phyloP scores from a whole-genome alignment of 1,140 invertebrate species.

The Drosophila leontia region DNA sequence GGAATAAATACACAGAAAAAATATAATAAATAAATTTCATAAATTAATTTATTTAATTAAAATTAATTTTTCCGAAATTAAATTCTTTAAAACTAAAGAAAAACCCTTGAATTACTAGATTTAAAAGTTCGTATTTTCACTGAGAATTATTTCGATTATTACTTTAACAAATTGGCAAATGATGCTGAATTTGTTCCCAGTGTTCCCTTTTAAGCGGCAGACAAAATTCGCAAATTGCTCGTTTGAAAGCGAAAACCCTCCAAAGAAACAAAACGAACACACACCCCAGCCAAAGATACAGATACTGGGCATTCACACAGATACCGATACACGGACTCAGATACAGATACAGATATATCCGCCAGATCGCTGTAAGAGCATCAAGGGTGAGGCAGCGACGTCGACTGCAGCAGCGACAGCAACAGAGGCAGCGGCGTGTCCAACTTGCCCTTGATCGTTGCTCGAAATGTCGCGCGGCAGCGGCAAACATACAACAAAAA shows the following conservation, averaged over 20 bases:
- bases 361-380: constrained; percentile 69
- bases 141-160: no score
- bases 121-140: not conserved
- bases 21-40: not conserved
- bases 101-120: not conserved
- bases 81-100: not conserved
- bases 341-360: constrained; percentile 49
- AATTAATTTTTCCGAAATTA: no score
- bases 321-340: constrained; percentile 34
- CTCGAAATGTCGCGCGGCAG: constrained; percentile 65
- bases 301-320: constrained; percentile 38
- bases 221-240: constrained; percentile 79
- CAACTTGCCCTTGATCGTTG: constrained; percentile 81
- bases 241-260: constrained; percentile 82
- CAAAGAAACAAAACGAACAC: constrained; percentile 53
- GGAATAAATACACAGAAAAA: constrained; percentile 40
- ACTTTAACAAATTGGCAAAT: not conserved
- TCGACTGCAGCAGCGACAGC: constrained; percentile 6
- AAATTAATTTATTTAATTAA: not conserved
- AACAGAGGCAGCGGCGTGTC: constrained; percentile 47
- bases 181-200: not conserved
- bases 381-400: constrained; percentile 74
- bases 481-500: constrained; percentile 26
- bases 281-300: constrained; percentile 42
- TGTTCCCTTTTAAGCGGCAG: constrained; percentile 53